Conservation (phyloP, 2,888 invertebrate genomes). For the Branchinecta sandiegonensis region DNA sequence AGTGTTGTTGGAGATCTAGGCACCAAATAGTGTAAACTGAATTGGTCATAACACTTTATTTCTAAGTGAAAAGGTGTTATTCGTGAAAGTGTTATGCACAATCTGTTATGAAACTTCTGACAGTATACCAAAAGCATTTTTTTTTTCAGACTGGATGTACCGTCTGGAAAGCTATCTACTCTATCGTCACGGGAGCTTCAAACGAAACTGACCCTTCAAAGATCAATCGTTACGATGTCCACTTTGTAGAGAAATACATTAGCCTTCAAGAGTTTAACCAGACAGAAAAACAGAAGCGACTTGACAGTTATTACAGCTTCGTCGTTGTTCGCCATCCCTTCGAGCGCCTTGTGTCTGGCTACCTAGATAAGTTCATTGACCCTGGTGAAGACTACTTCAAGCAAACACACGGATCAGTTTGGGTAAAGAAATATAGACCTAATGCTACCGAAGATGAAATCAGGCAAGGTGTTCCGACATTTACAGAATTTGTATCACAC, state of each 20-base stretch:
- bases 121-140: too few species aligned
- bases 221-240: neutral
- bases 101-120: too few species aligned
- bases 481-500: conserved; percentile 4
- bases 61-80: too few species aligned
- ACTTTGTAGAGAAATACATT: neutral
- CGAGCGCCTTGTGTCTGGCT: conserved; percentile 8
- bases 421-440: neutral
- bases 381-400: conserved; percentile 2
- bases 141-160: conserved; percentile 1
- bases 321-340: neutral
- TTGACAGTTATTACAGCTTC: neutral
- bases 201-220: neutral
- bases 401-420: neutral
- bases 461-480: neutral
- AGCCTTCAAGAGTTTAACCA: neutral
- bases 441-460: conserved; percentile 3
- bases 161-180: neutral
- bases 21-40: too few species aligned
- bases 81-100: too few species aligned
- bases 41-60: too few species aligned
- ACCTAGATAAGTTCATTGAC: neutral
- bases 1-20: too few species aligned
- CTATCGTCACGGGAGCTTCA: neutral
- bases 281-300: neutral